Conservation (phyloP, 1,140 invertebrate genomes). For the Drosophila leontia region DNA sequence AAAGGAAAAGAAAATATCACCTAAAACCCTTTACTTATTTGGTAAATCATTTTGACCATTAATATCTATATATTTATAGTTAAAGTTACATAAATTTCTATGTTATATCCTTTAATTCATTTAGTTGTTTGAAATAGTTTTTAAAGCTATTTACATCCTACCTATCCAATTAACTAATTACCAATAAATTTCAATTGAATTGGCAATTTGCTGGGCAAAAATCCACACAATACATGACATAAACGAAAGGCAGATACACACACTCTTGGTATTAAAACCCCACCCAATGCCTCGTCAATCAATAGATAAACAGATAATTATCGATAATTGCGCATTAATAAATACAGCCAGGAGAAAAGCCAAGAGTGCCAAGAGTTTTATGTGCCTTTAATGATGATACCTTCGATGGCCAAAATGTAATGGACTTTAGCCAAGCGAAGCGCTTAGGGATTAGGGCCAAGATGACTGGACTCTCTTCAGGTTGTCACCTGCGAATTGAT, state of each 20-base stretch:
- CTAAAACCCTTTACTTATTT: too few species aligned
- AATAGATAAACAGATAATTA: constrained; percentile 65
- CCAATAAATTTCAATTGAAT: constrained; percentile 12
- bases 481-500: constrained; percentile 57
- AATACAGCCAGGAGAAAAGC: constrained; percentile 46
- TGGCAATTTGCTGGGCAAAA: constrained; percentile 8
- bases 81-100: neutral
- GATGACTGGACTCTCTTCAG: neutral
- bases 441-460: neutral
- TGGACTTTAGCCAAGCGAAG: neutral
- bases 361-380: constrained; percentile 17
- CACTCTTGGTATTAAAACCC: too few species aligned
- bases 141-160: too few species aligned
- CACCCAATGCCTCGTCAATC: neutral
- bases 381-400: constrained; percentile 64
- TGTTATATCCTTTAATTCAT: neutral
- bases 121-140: neutral
- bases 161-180: neutral
- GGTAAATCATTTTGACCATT: neutral
- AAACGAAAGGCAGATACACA: neutral
- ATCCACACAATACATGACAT: neutral
- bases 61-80: neutral
- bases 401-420: constrained; percentile 38
- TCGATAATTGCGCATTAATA: constrained; percentile 70
- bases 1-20: neutral